A percentile compares a stretch with the other conserved stretches of the same genome.
Conservation (phyloP, 1,140 invertebrate species). For the Rhyacophila brunnea region DNA sequence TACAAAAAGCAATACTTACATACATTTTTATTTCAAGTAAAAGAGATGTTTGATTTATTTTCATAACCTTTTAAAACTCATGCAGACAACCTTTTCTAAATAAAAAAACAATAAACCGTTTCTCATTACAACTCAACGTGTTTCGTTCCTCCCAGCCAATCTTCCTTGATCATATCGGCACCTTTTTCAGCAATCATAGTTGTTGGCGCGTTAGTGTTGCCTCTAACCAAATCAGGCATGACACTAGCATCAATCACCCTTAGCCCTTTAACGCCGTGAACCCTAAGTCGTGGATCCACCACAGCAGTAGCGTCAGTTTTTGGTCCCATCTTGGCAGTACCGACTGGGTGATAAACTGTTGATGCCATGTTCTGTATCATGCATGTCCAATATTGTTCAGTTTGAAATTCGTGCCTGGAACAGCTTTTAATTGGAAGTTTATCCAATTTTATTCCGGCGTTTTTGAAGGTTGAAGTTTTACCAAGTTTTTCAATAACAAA, state of each 20-base stretch:
- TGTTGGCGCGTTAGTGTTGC: constrained; percentile 74
- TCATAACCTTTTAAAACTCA: no score
- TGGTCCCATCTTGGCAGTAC: constrained; percentile 78
- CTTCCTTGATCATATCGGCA: constrained; percentile 68
- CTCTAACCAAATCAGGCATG: constrained; percentile 72
- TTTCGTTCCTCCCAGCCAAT: constrained; percentile 41
- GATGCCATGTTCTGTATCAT: constrained; percentile 60
- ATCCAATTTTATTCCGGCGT: constrained; percentile 45
- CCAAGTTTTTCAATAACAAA: constrained; percentile 53
- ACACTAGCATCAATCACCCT: constrained; percentile 78
- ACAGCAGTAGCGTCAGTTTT: constrained; percentile 60
- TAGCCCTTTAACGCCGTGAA: constrained; percentile 66
- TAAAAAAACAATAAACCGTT: no score
- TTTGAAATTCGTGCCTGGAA: constrained; percentile 44
- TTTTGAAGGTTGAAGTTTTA: constrained; percentile 54
- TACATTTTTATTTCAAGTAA: no score
- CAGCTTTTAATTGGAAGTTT: constrained; percentile 50
- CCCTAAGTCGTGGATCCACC: constrained; percentile 65
- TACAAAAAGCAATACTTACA: no score
- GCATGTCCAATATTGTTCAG: constrained; percentile 65
- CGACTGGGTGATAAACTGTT: constrained; percentile 69
- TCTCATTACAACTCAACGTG: no score
- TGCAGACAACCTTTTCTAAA: no score
- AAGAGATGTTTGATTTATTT: no score
- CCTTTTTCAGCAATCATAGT: constrained; percentile 81